Base-by-base conservation (phyloP, 2,113 vertebrate genomes). In the Erythrolamprus reginae region DNA sequence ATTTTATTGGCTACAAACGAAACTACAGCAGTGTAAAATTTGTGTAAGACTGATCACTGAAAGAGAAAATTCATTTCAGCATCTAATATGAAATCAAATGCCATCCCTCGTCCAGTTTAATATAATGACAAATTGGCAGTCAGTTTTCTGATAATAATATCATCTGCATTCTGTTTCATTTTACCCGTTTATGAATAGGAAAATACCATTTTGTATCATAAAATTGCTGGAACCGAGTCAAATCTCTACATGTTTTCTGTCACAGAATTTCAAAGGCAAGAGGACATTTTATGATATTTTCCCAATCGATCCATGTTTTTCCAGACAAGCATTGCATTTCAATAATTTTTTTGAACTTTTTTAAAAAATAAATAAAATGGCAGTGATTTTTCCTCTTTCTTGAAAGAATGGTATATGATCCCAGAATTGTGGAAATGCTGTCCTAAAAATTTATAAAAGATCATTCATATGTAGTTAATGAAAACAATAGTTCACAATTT, bases 1-100 rank as follows among this genome's bases (percentile, higher is more conserved):
- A 3, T 84, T 33, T 28, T 33, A 86, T 52, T 93, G 91, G 90
- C 89, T 92, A 91, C 89, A 53, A 92, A 77, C 89, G n/a, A 90
- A 92, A 90, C 88, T 38, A 90, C 38, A 89, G 82, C 83, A 84
- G 51, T 70, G 86, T 86, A 84, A 86, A 89, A 55, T 92, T 45
- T 92, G 90, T 88, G 70, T 91, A 92, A 91, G 88, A 61, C 86
- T 84, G 24, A 56, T 89, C 50, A 89, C 50, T 83, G 2, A 82
- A 89, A 89, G 51, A 83, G 38, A 89, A 89, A 82, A 83, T 89
- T 38, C 21, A 51, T 55, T 55, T 47, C 77, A 89, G 70, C 52
- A 45, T 89, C 24, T 38, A 89, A 47, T 83, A 48, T n/a, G 47
- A 84, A 84, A 84, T 90, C 7, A n/a, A 56, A 90, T 89, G 82